Percentiles rank a stretch among this genome's conserved stretches.
These are phyloP conservation scores for Caranx melampygus DNA, from an alignment of 2,113 vertebrate genomes.

Conservation along the genomic window DNA sequence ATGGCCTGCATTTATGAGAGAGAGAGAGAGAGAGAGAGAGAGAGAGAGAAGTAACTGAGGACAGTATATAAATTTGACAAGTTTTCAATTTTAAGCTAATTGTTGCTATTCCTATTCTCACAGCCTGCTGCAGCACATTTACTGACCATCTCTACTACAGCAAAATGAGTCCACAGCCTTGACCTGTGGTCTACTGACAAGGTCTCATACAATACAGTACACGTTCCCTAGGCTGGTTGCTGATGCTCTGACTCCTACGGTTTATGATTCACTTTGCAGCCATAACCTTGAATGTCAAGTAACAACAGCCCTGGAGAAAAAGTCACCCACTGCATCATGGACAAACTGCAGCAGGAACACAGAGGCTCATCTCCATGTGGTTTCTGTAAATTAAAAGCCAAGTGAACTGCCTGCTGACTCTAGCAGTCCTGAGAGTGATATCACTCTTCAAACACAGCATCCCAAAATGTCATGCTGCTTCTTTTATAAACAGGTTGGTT, in stretches of 20 bases:
- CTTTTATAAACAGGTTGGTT: too few relatives aligned
- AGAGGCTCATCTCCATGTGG: neutral
- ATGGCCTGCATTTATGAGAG: neutral
- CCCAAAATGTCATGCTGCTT: neutral
- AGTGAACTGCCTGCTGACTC: neutral
- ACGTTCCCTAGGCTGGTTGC: neutral
- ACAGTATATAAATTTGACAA: neutral
- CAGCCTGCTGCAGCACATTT: neutral
- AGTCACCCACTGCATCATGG: neutral
- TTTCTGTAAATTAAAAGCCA: constrained; percentile 1
- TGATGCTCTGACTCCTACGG: constrained; percentile 10
- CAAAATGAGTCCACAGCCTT: constrained; percentile 1
- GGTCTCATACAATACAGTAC: neutral
- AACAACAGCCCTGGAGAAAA: constrained; percentile 5
- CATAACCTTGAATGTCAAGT: constrained; percentile 32
- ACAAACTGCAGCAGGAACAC: neutral
- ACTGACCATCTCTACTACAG: neutral
- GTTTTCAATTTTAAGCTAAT: neutral
- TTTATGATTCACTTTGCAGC: constrained; percentile 38
- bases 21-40: neutral
- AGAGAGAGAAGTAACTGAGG: neutral
- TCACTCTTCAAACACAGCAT: neutral
- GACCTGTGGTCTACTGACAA: constrained; percentile 2
- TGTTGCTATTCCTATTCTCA: neutral
- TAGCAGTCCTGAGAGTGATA: neutral